These are phyloP conservation scores for Diachrysia chrysitis DNA, from an alignment of 2,888 invertebrate genomes.

Conservation along the genomic window DNA sequence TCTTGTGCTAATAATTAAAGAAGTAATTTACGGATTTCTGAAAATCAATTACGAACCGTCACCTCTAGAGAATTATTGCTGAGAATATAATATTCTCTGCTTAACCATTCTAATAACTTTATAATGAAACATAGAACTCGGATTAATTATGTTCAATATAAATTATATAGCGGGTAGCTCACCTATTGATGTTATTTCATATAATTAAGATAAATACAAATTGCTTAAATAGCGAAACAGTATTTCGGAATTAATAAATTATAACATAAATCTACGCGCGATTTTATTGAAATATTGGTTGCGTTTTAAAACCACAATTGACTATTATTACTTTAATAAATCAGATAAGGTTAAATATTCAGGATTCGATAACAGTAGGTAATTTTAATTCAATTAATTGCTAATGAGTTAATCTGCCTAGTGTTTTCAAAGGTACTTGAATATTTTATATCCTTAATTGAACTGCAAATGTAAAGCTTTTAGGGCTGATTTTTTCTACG, in stretches of 20 bases:
- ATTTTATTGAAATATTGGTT: background rate
- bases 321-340: background rate
- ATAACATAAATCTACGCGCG: background rate
- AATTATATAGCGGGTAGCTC: background rate
- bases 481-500: too few relatives aligned
- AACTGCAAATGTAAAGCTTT: too few relatives aligned
- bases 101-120: conserved; percentile 1
- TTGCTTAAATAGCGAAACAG: background rate
- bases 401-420: too few relatives aligned
- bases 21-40: background rate
- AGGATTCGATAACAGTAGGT: background rate
- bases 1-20: background rate
- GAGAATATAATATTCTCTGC: background rate
- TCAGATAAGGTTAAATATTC: background rate
- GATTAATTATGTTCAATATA: background rate
- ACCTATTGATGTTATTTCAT: background rate
- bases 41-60: background rate
- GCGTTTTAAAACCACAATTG: background rate
- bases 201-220: background rate
- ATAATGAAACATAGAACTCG: conserved; percentile 1
- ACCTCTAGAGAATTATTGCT: background rate
- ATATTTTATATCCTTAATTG: too few relatives aligned
- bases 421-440: too few relatives aligned
- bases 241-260: background rate
- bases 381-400: background rate